Evolutionary conservation across 1,140 invertebrate genomes (phyloP).

Genomic region (Platyscapa corneri): DNA sequence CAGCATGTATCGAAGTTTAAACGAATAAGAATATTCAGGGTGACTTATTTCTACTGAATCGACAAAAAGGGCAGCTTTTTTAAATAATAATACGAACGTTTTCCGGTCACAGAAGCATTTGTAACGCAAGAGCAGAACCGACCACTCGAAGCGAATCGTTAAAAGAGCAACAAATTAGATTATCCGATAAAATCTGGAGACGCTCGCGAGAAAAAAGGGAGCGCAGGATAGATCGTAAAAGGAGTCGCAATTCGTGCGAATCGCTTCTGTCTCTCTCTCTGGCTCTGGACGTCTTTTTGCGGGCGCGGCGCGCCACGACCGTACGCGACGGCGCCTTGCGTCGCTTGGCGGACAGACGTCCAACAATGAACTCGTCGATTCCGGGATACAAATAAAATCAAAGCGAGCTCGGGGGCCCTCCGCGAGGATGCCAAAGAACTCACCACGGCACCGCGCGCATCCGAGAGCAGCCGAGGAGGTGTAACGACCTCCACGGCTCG

Average conservation of each 20-base stretch:
- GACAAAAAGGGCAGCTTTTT: neutral
- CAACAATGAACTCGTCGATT: slow-evolving; percentile 47
- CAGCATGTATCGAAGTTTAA: neutral
- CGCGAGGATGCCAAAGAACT: neutral
- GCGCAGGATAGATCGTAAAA: slow-evolving; percentile 31
- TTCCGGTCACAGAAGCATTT: neutral
- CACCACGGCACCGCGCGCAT: neutral
- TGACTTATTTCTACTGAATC: neutral
- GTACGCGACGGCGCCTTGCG: neutral
- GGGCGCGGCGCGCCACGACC: neutral
- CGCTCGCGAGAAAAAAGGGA: neutral
- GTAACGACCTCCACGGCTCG: slow-evolving; percentile 33
- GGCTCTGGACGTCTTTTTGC: neutral
- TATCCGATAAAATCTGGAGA: slow-evolving; percentile 32
- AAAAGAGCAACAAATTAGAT: slow-evolving; percentile 44
- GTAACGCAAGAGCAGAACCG: neutral
- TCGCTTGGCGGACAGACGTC: neutral
- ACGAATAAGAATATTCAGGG: neutral
- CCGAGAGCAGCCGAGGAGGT: neutral
- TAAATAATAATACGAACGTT: neutral
- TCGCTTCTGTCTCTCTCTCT: neutral
- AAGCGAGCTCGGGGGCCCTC: neutral
- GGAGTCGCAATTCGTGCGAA: slow-evolving; percentile 43
- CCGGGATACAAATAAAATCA: slow-evolving; percentile 33
- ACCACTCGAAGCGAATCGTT: neutral